Conservation (phyloP, 2,113 vertebrate genomes). For the Pleuronectes platessa region DNA sequence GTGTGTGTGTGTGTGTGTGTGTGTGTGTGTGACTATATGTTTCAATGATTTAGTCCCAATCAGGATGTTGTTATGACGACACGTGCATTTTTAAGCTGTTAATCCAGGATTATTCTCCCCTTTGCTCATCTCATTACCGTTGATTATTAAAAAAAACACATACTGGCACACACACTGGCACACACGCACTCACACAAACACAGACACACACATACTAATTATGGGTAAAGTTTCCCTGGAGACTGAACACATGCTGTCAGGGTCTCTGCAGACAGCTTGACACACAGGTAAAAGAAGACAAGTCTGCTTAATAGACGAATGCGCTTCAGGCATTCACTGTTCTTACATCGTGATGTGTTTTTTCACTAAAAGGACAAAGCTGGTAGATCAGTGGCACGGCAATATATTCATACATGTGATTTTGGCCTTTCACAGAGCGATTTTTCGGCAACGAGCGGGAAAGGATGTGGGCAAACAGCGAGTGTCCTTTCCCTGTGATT, state of each 20-base stretch:
- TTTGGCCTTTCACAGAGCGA: constrained; percentile 27
- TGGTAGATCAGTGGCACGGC: not conserved
- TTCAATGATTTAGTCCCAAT: constrained; percentile 71
- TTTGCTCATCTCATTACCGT: constrained; percentile 71
- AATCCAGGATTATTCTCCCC: constrained; percentile 77
- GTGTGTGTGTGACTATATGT: constrained; percentile 47
- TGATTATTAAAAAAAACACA: constrained; percentile 71
- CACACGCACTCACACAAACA: constrained; percentile 2
- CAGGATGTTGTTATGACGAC: constrained; percentile 72
- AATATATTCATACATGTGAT: constrained; percentile 2
- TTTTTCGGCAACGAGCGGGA: constrained; percentile 17
- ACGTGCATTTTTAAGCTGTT: constrained; percentile 70
- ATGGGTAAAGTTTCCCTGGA: constrained; percentile 66
- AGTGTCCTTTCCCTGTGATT: constrained; percentile 60
- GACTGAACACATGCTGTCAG: constrained; percentile 39
- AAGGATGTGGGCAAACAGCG: constrained; percentile 38
- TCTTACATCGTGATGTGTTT: not conserved
- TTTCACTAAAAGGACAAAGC: not conserved
- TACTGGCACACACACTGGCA: constrained; percentile 28
- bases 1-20: not conserved
- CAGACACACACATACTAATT: constrained; percentile 53
- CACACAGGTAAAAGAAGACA: constrained; percentile 40
- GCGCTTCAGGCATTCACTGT: constrained; percentile 6
- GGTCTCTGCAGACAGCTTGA: constrained; percentile 47
- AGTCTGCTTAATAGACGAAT: constrained; percentile 9